A percentile compares a stretch with the other conserved stretches of the same genome.
phyloP scores from a whole-genome alignment of 1,140 invertebrate genomes.

The Aricia agestis region DNA sequence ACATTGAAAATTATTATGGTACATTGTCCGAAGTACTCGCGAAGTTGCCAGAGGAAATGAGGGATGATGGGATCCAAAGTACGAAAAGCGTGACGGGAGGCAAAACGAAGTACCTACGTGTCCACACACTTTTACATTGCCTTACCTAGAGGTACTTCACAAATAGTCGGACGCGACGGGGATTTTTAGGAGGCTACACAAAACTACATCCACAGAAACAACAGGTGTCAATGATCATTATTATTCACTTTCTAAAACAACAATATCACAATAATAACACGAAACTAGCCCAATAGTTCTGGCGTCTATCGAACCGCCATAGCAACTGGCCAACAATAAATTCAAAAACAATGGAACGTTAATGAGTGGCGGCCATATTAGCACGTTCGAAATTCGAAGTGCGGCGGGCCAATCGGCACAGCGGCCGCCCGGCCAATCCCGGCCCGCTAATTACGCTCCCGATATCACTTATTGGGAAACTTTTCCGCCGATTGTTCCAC shows the following conservation, averaged over 20 bases:
- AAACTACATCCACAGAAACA: not conserved
- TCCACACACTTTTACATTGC: no score
- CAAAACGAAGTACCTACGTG: no score
- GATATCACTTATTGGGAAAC: conserved; percentile 1
- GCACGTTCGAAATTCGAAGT: not conserved
- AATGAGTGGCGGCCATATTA: conserved; percentile 16
- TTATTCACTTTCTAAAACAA: not conserved
- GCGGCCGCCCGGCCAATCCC: conserved; percentile 10
- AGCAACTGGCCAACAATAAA: conserved; percentile 10
- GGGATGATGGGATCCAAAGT: no score
- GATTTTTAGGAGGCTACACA: no score
- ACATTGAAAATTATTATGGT: no score
- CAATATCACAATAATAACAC: not conserved
- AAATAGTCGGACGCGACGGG: no score
- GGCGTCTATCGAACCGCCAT: conserved; percentile 2
- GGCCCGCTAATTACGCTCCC: not conserved
- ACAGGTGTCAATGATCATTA: not conserved
- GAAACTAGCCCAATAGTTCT: not conserved
- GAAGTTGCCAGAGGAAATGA: no score
- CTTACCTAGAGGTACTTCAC: no score
- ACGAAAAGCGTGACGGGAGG: no score
- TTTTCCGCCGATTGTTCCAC: not conserved
- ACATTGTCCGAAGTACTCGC: no score
- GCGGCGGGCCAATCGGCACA: conserved; percentile 7
- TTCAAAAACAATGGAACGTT: conserved; percentile 14